Base-by-base conservation (phyloP, 2,113 vertebrate genomes). In the Takifugu bimaculatus region DNA sequence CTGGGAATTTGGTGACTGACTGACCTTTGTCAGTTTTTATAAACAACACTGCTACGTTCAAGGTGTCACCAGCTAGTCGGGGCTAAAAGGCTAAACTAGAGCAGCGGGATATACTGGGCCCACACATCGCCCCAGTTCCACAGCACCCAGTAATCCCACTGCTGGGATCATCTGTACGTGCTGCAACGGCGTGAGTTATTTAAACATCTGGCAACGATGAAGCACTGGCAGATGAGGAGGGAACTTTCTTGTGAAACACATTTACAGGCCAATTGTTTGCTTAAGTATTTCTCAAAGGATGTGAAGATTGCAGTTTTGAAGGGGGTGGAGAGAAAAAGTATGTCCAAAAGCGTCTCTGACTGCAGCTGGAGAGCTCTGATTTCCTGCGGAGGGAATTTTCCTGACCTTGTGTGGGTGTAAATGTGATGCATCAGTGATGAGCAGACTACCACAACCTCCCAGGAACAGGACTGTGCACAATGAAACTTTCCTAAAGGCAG, bases 191-290 rank as follows among this genome's bases (percentile, higher is more conserved):
- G 44, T 79, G 83, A 88, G 88, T 87, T 52, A 81, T 66, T 84
- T 75, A 78, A 83, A 91, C 90, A 91, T 91, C 88, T 91, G 90
- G 88, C 63, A 88, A 60, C 64, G 72, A 84, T 87, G 15, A 75
- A 72, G 66, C 50, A 28, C 62, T 55, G 54, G 50, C 64, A 2
- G 13, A 72, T 71, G 72, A 84, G 82, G 83, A 70, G 75, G 80
- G 86, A 86, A 87, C 20, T 53, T 63, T 61, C 82, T 81, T 64
- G 58, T 39, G 70, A 82, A 68, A 60, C 57, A 28, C 43, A 11
- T 72, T 84, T 81, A 66, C 59, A n/a, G 71, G 66, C 72, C 76
- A 75, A 14, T 75, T 39, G 61, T 77, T 83, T 81, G 50, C 64
- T 67, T 43, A 32, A 75, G 58, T 50, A 35, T 51, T 39, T 78